These are phyloP conservation scores for Morbakka virulenta DNA, from an alignment of 30 jellyfish, hydroid and myxozoan genomes.

Conservation along the genomic window DNA sequence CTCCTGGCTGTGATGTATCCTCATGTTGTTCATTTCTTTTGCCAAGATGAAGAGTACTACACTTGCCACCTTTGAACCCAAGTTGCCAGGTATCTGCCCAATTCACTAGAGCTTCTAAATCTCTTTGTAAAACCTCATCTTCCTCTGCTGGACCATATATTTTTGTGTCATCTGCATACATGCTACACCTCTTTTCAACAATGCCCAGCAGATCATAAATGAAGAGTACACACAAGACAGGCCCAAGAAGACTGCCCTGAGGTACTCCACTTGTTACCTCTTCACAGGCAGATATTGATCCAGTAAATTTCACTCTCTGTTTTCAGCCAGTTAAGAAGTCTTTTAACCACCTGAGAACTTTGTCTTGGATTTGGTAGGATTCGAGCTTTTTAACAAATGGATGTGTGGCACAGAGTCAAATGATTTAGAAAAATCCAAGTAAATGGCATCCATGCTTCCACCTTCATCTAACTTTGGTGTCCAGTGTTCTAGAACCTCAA, in stretches of 20 bases:
- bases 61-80: neutral
- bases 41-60: neutral
- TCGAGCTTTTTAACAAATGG: neutral
- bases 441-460: conserved; percentile 5
- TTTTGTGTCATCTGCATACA: conserved; percentile 40
- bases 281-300: neutral
- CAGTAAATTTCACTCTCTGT: conserved; percentile 7
- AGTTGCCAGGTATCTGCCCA: conserved; percentile 4
- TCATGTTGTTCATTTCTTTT: too few relatives aligned
- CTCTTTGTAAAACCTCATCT: neutral
- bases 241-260: conserved; percentile 14
- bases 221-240: neutral
- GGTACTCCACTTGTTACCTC: neutral
- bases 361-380: conserved; percentile 1
- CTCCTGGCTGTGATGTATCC: too few relatives aligned
- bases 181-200: conserved; percentile 8
- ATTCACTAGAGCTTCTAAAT: neutral
- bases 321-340: conserved; percentile 22
- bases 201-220: conserved; percentile 18
- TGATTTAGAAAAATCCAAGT: conserved; percentile 29
- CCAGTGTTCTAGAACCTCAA: conserved; percentile 19
- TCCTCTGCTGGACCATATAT: conserved; percentile 8
- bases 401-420: conserved; percentile 34
- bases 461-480: conserved; percentile 12
- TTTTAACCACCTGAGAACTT: conserved; percentile 2